These are phyloP conservation scores for Platysternon megacephalum DNA, from an alignment of 2,113 vertebrate genomes.

Conservation along the genomic window DNA sequence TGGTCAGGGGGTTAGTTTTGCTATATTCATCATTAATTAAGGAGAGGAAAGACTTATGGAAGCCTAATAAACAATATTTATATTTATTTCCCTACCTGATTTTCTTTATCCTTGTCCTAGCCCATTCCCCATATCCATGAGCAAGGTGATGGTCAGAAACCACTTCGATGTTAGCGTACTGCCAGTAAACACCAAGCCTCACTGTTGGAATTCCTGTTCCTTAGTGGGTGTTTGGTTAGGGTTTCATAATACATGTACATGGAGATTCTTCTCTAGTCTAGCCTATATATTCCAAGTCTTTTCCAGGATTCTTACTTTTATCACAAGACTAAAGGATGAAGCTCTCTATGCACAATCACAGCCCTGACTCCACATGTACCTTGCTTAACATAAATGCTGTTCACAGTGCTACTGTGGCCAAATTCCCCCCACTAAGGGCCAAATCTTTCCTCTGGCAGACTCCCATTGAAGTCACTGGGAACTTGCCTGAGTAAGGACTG, in stretches of 20 bases:
- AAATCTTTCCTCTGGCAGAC: not conserved
- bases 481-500: not conserved
- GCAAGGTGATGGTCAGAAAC: not conserved
- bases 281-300: not conserved
- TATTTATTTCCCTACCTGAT: not conserved
- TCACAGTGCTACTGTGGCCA: fast-evolving
- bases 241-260: not conserved
- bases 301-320: not conserved
- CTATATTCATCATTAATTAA: not conserved
- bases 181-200: not conserved
- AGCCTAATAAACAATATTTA: not conserved
- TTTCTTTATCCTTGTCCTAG: not conserved
- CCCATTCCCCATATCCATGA: not conserved
- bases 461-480: not conserved
- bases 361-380: not conserved
- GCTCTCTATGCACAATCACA: not conserved
- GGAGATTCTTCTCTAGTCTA: not conserved
- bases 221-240: not conserved
- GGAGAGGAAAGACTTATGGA: not conserved
- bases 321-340: not conserved
- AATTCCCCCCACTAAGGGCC: not conserved
- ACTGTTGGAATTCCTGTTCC: not conserved
- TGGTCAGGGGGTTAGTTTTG: not conserved
- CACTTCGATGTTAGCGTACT: not conserved
- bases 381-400: not conserved